Base-by-base conservation (phyloP, 2,113 vertebrate genomes). In the Aptenodytes patagonicus region DNA sequence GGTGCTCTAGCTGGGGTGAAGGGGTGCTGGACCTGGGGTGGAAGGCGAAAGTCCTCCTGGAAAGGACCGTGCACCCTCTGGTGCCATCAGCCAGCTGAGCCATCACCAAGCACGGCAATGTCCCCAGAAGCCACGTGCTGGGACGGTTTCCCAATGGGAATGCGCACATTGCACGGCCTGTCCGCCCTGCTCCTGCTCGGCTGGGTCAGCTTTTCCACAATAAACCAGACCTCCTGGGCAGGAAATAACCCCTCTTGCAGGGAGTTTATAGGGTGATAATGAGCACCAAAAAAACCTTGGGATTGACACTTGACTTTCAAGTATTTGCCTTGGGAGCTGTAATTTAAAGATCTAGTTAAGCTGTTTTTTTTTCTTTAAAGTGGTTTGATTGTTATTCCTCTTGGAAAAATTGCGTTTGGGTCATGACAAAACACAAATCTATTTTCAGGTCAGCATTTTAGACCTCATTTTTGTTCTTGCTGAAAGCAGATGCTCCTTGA, bases 41-140 rank as follows among this genome's bases (percentile, higher is more conserved):
- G 19, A 29, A 62, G 47, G 40, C 0, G 7, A 31, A 38, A 13
- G 28, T 40, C 40, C 57, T 57, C 19, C 66, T 26, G 87, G 42
- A 6, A 18, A 38, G 61, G 61, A 6, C 4, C 2, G 5, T 1
- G 49, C 58, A 3, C 32, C 26, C 10, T 11, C 3, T 2, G 1
- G 38, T 40, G 85, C 19, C 4, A 1, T 6, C 36, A 25, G 25
- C 28, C 84, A 8, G 54, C 25, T 1, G 28, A 70, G 64, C 60
- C 17, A 3, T 6, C 64, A 2, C 32, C 0, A 1, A 12, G 69
- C 29, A 5, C 0, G 1, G 61, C 31, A 0, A 10, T 2, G 66
- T 16, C 68, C 40, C 57, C 20, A 36, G 46, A 7, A 77, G 51
- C n/a, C 80, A 15, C 10, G 0, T 0, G 9, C 29, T 3, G 8